Evolutionary conservation across 2,113 vertebrate genomes (phyloP).

Genomic region (Seriola aureovittata): DNA sequence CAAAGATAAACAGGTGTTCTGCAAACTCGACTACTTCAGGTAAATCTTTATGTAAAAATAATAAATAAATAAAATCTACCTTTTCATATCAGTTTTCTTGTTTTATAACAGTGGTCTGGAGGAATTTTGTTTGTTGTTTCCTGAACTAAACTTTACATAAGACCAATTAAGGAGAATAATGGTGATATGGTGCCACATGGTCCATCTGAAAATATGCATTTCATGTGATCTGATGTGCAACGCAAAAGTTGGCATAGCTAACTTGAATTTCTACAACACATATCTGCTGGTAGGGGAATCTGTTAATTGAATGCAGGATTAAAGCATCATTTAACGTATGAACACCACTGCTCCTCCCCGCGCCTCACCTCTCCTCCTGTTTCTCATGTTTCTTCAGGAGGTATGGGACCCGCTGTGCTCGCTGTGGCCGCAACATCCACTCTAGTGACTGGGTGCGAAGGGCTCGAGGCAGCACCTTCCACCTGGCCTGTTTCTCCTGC

Average conservation of each 20-base stretch:
- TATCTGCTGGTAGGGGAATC: not conserved
- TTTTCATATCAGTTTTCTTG: not conserved
- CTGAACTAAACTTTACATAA: not conserved
- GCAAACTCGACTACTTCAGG: slow-evolving; percentile 99
- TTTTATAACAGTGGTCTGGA: not conserved
- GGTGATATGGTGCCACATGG: not conserved
- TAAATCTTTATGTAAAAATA: slow-evolving; percentile 58
- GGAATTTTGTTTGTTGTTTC: not conserved
- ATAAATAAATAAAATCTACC: too few species aligned
- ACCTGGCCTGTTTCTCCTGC: slow-evolving; percentile 96
- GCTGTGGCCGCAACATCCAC: slow-evolving; percentile 97
- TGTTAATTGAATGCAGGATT: not conserved
- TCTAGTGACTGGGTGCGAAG: slow-evolving; percentile 97
- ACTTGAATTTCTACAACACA: not conserved
- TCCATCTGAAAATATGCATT: not conserved
- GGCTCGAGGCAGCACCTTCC: slow-evolving; percentile 95
- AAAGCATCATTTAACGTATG: not conserved
- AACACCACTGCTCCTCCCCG: rapidly evolving
- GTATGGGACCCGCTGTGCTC: slow-evolving; percentile 95
- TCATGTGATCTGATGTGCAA: not conserved
- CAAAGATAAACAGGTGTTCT: slow-evolving; percentile 97
- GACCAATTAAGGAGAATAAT: not conserved
- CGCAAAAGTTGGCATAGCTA: too few species aligned
- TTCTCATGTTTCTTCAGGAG: slow-evolving; percentile 80
- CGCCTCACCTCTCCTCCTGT: not conserved